Evolutionary conservation across 2,797 vertebrate genomes (phyloP), one percentile per base, ranked within the genome.

Genomic region (Protonibea diacanthus): DNA sequence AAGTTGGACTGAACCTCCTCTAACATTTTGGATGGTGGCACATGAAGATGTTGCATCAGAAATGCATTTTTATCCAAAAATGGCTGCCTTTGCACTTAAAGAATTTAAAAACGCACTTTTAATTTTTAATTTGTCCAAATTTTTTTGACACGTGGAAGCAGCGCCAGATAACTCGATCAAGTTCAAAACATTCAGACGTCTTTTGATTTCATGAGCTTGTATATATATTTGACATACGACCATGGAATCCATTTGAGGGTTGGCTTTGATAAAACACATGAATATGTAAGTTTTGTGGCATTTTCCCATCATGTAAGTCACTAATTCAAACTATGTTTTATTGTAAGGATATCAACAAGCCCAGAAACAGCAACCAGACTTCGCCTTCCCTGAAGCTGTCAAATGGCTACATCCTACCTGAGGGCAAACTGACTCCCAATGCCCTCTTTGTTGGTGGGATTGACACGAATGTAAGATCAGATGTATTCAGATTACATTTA

Each of bases 361-460:
- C 87, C 0, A 95, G 95, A 27, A 93, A 81, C 57, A 80, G 81
- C 68, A 74, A 69, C 78, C 92, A 90, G 74, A 82, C 88, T 0
- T 83, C 94, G 1, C 78, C 86, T 10, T 77, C 94, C 74, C 47
- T 87, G 44, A 68, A 93, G 74, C 23, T 97, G 89, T 94, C 93
- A 47, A 98, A 98, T 89, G 97, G 97, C 74, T 99, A 96, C 91
- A 92, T 98, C 86, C 93, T 99, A 70, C 98, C 98, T 3, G 96
- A 98, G 92, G 98, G 98, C 57, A 98, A 94, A 94, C 91, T 97
- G 88, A 98, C 97, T 65, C 98, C 98, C 20, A 99, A 99, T 71
- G 95, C 97, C 0, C 88, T 99, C 53, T 99, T 99, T 81, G 97
- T 99, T 68, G 98, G 97, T 80, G 98, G 98, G 83, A 98, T 99